Conservation (phyloP, 37 sponge, comb jelly and placozoan genomes). For the Tethya wilhelma region DNA sequence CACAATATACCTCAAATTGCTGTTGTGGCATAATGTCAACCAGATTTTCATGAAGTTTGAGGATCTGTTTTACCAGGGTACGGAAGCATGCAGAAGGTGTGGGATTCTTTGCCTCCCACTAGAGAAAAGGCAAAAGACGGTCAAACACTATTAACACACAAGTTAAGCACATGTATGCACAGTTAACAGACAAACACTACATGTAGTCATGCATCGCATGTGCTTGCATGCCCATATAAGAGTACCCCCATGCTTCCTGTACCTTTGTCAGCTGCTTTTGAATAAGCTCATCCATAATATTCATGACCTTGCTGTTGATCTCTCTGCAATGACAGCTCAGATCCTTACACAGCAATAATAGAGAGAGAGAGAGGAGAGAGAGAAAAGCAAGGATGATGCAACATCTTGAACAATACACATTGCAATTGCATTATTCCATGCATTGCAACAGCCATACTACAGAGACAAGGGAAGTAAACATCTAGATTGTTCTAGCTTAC, state of each 20-base stretch:
- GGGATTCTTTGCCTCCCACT: slow-evolving; percentile 92
- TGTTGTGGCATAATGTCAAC: slow-evolving; percentile 76
- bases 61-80: slow-evolving; percentile 79
- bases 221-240: not conserved
- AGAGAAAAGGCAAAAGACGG: not conserved
- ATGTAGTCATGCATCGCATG: not conserved
- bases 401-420: no score
- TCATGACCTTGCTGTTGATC: slow-evolving; percentile 80
- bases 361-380: not conserved
- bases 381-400: not conserved
- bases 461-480: no score
- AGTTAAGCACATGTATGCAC: no score
- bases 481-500: slow-evolving; percentile 3
- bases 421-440: slow-evolving; percentile 1
- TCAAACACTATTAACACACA: no score
- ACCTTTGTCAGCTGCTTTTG: slow-evolving; percentile 54
- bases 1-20: slow-evolving; percentile 71
- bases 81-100: slow-evolving; percentile 82
- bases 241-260: not conserved
- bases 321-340: slow-evolving; percentile 79
- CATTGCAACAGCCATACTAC: not conserved
- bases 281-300: slow-evolving; percentile 92
- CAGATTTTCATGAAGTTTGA: slow-evolving; percentile 92
- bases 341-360: slow-evolving; percentile 59
- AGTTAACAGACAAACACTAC: no score